Evolutionary conservation across 2,797 vertebrate species (phyloP).

Genomic region (Chelon auratus): DNA sequence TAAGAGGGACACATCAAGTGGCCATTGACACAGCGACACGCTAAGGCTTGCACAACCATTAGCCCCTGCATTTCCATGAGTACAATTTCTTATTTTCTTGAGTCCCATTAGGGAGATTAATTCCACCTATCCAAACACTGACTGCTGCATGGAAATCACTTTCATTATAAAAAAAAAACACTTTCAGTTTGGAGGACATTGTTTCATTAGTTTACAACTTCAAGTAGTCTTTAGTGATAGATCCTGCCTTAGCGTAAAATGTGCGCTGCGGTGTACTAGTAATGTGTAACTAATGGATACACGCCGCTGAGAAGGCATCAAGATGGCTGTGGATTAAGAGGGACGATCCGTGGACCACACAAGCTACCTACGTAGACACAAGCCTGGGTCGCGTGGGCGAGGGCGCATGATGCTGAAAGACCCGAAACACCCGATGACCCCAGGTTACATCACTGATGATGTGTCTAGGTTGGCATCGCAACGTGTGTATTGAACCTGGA

Average conservation of each 20-base stretch:
- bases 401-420: too few species aligned
- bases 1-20: constrained; percentile 10
- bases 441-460: too few species aligned
- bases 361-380: too few species aligned
- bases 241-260: background rate
- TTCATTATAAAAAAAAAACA: constrained; percentile 35
- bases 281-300: constrained; percentile 3
- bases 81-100: constrained; percentile 14
- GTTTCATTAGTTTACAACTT: constrained; percentile 16
- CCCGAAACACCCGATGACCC: too few species aligned
- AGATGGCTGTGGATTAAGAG: background rate
- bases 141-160: constrained; percentile 15
- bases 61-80: constrained; percentile 19
- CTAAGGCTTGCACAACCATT: constrained; percentile 16
- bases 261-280: background rate
- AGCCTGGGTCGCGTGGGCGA: too few species aligned
- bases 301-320: too few species aligned
- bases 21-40: background rate
- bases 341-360: too few species aligned
- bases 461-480: too few species aligned
- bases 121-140: constrained; percentile 6
- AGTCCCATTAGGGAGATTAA: constrained; percentile 23
- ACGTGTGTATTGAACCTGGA: too few species aligned
- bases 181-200: background rate
- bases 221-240: constrained; percentile 5